Evolutionary conservation across 2,113 vertebrate genomes (phyloP).

Genomic region (Antigone vipio): DNA sequence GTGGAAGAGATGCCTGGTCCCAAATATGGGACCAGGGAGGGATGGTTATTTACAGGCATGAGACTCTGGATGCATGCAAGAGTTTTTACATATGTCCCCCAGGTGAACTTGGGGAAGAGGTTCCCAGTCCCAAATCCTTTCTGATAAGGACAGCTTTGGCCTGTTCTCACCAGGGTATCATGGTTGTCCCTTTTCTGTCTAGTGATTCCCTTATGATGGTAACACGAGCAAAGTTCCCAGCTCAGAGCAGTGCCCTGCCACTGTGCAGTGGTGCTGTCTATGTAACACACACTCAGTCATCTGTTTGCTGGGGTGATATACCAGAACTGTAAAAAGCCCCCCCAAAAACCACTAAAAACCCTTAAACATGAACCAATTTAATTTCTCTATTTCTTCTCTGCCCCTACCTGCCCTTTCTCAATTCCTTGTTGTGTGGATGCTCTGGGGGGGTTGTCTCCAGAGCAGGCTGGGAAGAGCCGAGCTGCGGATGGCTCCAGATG

Average conservation of each 20-base stretch:
- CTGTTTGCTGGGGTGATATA: not conserved
- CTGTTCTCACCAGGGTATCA: accelerated
- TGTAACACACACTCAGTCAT: accelerated
- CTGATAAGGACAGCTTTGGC: not conserved
- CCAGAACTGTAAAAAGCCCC: not conserved
- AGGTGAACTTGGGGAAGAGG: not conserved
- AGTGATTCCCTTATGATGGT: slow-evolving; percentile 15
- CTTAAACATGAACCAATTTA: not conserved
- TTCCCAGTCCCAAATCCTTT: not conserved
- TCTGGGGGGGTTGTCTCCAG: not conserved
- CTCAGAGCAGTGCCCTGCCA: not conserved
- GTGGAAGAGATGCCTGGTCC: not conserved
- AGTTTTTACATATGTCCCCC: slow-evolving; percentile 15
- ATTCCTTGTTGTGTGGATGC: not conserved
- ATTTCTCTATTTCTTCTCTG: not conserved
- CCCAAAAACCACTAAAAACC: not conserved
- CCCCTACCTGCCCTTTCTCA: not conserved
- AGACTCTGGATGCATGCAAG: not conserved
- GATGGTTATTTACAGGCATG: not conserved
- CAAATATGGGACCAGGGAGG: not conserved
- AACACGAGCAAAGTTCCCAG: not conserved
- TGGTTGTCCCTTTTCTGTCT: not conserved
- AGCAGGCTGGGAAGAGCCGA: not conserved
- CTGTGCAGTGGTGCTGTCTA: accelerated
- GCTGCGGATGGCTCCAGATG: slow-evolving; percentile 65